A percentile compares a stretch with the other conserved stretches of the same genome.
phyloP scores from a whole-genome alignment of 2,797 vertebrate genomes.

The Acanthiza pusilla region DNA sequence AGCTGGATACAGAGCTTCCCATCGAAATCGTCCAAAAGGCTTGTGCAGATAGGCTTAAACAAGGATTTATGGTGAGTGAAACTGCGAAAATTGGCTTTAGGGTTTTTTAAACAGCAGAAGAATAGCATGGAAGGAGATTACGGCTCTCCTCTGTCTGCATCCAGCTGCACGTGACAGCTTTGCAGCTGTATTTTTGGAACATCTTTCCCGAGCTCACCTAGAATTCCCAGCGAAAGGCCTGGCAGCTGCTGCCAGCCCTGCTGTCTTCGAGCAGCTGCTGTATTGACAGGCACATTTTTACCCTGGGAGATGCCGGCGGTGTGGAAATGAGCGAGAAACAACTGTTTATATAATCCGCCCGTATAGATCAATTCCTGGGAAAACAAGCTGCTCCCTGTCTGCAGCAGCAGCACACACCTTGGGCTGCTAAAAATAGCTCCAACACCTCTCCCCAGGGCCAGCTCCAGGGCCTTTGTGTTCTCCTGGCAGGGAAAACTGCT shows the following conservation, averaged over 20 bases:
- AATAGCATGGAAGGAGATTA: not conserved
- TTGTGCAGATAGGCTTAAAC: not conserved
- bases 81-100: not conserved
- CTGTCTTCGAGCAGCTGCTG: slow-evolving; percentile 31
- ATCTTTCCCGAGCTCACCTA: slow-evolving; percentile 27
- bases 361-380: not conserved
- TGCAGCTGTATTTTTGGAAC: slow-evolving; percentile 36
- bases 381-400: not conserved
- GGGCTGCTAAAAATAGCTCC: not conserved
- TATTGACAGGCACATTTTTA: not conserved
- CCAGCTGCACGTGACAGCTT: not conserved
- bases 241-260: slow-evolving; percentile 10
- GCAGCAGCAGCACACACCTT: not conserved
- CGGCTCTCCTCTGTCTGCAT: not conserved
- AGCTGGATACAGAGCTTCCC: not conserved
- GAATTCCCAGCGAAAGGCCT: not conserved
- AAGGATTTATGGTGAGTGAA: not conserved
- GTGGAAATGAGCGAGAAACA: slow-evolving; percentile 8
- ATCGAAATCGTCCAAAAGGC: not conserved
- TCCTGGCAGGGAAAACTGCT: not conserved
- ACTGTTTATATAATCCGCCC: not conserved
- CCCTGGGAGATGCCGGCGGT: not conserved
- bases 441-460: not conserved
- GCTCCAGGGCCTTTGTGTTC: not conserved
- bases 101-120: not conserved